A percentile compares a stretch with the other conserved stretches of the same genome.
phyloP scores from a whole-genome alignment of 2,113 vertebrate genomes.

The Manacus vitellinus region DNA sequence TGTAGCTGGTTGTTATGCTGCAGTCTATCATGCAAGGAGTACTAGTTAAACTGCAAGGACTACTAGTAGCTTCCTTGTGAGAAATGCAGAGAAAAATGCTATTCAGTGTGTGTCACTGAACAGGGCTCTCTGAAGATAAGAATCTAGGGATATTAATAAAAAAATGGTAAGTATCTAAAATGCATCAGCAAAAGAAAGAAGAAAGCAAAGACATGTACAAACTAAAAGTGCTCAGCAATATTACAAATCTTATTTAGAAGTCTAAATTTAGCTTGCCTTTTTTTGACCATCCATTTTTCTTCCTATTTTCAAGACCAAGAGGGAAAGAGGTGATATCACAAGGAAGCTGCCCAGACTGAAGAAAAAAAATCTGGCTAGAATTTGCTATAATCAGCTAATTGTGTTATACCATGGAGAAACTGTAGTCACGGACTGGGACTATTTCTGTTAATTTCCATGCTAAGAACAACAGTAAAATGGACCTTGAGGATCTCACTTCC shows the following conservation, averaged over 20 bases:
- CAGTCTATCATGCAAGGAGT: not conserved
- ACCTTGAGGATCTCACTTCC: not conserved
- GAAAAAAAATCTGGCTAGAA: not conserved
- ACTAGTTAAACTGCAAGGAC: not conserved
- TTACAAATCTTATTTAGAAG: not conserved
- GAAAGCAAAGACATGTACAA: not conserved
- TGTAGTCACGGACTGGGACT: not conserved
- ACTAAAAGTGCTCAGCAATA: not conserved
- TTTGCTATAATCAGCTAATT: not conserved
- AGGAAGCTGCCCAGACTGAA: not conserved
- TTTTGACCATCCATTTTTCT: not conserved
- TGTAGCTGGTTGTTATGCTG: not conserved
- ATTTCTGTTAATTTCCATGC: not conserved
- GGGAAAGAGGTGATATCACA: not conserved
- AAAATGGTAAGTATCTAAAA: not conserved
- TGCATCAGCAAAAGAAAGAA: not conserved
- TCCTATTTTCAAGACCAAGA: not conserved
- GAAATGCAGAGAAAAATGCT: not conserved
- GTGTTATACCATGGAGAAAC: not conserved
- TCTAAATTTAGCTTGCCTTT: not conserved
- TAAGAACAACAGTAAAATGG: not conserved
- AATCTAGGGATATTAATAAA: not conserved
- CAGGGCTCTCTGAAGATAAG: not conserved
- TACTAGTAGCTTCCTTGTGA: not conserved
- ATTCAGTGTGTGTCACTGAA: not conserved